Evolutionary conservation across 2,113 vertebrate genomes (phyloP), one percentile per base, ranked within the genome.

Genomic region (Sylvilagus bachmani): DNA sequence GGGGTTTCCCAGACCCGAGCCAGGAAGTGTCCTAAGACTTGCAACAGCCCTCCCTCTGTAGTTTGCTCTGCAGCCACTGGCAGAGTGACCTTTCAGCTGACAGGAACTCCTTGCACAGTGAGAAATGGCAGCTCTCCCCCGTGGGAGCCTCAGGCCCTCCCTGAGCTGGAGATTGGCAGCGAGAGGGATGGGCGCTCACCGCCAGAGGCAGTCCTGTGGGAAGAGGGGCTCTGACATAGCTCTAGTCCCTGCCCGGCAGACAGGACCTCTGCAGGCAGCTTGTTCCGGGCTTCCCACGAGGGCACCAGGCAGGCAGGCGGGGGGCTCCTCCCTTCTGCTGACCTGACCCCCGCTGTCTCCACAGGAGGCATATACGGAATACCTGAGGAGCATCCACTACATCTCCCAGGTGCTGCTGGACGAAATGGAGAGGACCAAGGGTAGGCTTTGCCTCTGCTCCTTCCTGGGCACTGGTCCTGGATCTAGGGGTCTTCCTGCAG

Each of bases 291-390:
- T 75, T 73, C n/a, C 70, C 49, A 21, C 21, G 8, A 21, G 51
- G 44, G 61, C 6, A 2, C 1, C 7, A 9, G 73, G 33, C 25
- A 21, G 33, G 25, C 2, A 0, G 2, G 62, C 6, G 1, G 61
- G 51, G 1, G 12, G 19, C 24, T 10, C 49, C 33, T 10, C 19
- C 36, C 25, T 3, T 31, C 24, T 31, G 0, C 33, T 4, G 25
- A 14, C 81, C 69, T 93, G 44, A 92, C 16, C 8, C 4, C 44
- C 38, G 58, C 33, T 24, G 0, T 49, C 0, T 74, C 51, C 53
- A 67, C 97, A 99, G 99, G 99, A 99, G 89, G 99, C 99, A 0
- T 99, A 99, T 51, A 97, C 97, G 70, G 99, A 99, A 94, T 99
- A 99, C 93, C 98, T 99, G 74, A 98, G 97, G 95, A 99, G 99